Conservation (phyloP, 2,113 vertebrate species). For the Vulpes ferrilata region DNA sequence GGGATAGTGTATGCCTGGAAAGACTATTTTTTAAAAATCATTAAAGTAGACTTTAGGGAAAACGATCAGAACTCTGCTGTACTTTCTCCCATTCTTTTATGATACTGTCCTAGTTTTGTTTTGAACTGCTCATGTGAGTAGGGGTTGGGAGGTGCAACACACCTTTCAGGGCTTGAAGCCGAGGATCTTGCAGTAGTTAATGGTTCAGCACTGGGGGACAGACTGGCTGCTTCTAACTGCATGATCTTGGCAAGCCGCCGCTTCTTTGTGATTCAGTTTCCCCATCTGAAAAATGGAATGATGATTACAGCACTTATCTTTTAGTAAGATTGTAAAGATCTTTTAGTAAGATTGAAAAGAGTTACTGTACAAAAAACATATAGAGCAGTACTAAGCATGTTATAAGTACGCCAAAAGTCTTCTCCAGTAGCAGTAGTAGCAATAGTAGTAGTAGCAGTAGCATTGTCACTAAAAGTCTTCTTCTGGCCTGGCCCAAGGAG, state of each 20-base stretch:
- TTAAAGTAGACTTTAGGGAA: background rate
- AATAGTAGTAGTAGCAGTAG: too few species aligned
- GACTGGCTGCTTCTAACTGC: background rate
- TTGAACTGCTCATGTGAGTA: background rate
- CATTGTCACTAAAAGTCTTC: background rate
- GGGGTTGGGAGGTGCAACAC: background rate
- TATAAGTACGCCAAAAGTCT: background rate
- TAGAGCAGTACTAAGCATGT: background rate
- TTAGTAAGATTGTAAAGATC: background rate
- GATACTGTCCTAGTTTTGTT: constrained; percentile 3
- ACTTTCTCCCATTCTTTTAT: background rate
- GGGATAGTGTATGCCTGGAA: background rate
- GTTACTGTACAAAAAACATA: background rate
- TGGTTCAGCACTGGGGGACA: background rate
- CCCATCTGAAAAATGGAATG: background rate
- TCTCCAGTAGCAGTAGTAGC: background rate
- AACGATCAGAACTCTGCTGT: background rate
- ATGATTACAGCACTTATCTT: background rate
- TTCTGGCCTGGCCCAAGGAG: background rate
- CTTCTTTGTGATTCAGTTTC: constrained; percentile 33
- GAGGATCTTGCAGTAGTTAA: background rate
- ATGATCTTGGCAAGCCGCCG: background rate
- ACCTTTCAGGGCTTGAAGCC: background rate
- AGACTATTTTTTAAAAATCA: background rate
- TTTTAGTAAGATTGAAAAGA: background rate